A percentile compares a stretch with the other conserved stretches of the same genome.
phyloP scores from a whole-genome alignment of 1,140 invertebrate species.

The Pachypeltis micranthus region DNA sequence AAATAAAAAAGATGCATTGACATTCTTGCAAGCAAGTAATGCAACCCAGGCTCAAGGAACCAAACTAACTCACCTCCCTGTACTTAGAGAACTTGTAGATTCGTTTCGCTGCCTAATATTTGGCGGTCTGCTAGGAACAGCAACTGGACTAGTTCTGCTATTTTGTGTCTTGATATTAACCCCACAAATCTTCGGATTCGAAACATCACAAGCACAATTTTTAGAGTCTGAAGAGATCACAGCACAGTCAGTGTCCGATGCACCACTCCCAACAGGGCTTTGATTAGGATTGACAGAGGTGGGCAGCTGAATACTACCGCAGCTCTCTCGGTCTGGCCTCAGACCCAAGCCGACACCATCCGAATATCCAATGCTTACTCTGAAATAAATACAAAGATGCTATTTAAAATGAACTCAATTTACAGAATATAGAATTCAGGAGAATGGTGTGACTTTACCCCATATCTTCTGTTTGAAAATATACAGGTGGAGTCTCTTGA shows the following conservation, averaged over 20 bases:
- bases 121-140: constrained; percentile 38
- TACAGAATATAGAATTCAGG: not conserved
- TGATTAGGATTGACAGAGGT: not conserved
- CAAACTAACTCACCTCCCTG: constrained; percentile 35
- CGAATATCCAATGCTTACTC: not conserved
- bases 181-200: constrained; percentile 1
- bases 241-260: constrained; percentile 30
- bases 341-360: not conserved
- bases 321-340: not conserved
- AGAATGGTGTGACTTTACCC: constrained; percentile 13
- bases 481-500: constrained; percentile 38
- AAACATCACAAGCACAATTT: no score
- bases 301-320: not conserved
- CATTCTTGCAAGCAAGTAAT: no score
- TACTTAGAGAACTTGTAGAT: constrained; percentile 41
- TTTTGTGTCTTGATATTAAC: not conserved
- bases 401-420: not conserved
- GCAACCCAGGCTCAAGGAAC: no score
- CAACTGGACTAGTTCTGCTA: constrained; percentile 46
- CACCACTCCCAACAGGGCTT: not conserved
- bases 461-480: constrained; percentile 28
- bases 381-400: no score
- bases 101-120: constrained; percentile 44
- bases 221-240: not conserved
- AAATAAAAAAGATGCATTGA: no score